Percentiles rank a stretch among this genome's conserved stretches.
phyloP scores from a whole-genome alignment of 2,113 vertebrate genomes.

The Odontophorus gujanensis region DNA sequence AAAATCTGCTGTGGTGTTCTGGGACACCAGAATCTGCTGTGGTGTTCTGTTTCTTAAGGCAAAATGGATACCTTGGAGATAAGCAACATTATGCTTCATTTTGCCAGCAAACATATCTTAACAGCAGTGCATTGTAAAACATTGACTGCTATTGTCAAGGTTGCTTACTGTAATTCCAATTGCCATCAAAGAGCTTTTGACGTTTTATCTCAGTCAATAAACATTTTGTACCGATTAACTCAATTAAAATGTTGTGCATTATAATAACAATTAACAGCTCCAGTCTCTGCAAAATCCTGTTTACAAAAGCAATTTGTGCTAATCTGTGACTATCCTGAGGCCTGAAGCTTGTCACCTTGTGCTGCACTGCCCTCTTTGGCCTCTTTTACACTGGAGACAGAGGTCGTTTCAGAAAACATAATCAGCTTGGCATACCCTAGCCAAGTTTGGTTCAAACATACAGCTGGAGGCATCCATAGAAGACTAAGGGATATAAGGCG shows the following conservation, averaged over 20 bases:
- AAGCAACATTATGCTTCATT: conserved; percentile 9
- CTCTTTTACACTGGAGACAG: conserved; percentile 24
- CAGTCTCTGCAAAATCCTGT: conserved; percentile 32
- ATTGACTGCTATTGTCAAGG: conserved; percentile 28
- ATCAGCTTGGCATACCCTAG: background rate
- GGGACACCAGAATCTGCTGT: background rate
- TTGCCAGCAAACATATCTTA: conserved; percentile 10
- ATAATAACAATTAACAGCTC: conserved; percentile 21
- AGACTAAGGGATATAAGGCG: background rate
- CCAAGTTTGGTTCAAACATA: background rate
- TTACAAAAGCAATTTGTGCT: conserved; percentile 5
- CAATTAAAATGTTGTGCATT: conserved; percentile 44
- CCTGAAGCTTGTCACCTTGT: conserved; percentile 15
- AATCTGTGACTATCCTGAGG: conserved; percentile 7
- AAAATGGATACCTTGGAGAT: conserved; percentile 17
- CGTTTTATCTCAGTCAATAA: conserved; percentile 37
- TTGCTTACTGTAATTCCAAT: conserved; percentile 31
- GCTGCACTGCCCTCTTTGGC: conserved; percentile 67
- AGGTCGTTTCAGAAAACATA: background rate
- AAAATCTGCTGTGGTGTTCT: background rate
- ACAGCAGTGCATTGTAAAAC: conserved; percentile 6
- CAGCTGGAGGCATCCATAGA: background rate
- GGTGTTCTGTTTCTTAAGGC: background rate
- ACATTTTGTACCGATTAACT: conserved; percentile 35
- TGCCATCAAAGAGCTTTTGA: conserved; percentile 55